Evolutionary conservation across 2,888 invertebrate genomes (phyloP).

Genomic region (Pandemis corylana): DNA sequence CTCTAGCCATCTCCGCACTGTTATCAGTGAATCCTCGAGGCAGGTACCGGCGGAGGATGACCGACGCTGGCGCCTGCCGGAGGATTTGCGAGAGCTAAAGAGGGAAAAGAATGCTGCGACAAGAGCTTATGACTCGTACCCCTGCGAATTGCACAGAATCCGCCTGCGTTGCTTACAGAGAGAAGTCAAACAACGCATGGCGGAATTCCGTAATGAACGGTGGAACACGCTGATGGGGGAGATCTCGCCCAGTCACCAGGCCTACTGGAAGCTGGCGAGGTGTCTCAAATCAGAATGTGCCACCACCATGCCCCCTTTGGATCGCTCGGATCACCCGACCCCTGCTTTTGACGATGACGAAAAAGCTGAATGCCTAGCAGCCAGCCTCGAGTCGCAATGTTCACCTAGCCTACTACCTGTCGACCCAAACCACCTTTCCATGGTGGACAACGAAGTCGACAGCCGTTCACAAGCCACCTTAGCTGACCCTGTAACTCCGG

Average conservation of each 20-base stretch:
- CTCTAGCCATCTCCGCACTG: too few species aligned
- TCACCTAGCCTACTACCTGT: too few species aligned
- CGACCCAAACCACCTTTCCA: too few species aligned
- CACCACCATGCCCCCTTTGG: background rate
- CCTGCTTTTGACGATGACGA: constrained; percentile 8
- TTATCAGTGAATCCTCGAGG: too few species aligned
- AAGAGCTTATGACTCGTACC: background rate
- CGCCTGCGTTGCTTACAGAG: background rate
- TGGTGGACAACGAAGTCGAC: too few species aligned
- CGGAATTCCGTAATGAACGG: background rate
- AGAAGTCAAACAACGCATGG: background rate
- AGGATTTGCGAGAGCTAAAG: background rate
- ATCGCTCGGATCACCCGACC: background rate
- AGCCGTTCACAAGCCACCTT: too few species aligned
- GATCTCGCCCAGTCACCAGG: constrained; percentile 12
- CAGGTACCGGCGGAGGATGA: too few species aligned
- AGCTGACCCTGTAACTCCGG: background rate
- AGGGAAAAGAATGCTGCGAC: constrained; percentile 1
- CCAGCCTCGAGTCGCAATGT: too few species aligned
- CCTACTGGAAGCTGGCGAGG: constrained; percentile 17
- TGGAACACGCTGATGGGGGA: constrained; percentile 68
- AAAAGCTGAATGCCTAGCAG: constrained; percentile 6
- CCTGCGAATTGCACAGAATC: background rate
- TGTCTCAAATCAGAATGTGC: constrained; percentile 4
- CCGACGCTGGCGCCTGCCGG: background rate